Conservation (phyloP, 1,140 invertebrate species). For the Macrocentrus cingulum region DNA sequence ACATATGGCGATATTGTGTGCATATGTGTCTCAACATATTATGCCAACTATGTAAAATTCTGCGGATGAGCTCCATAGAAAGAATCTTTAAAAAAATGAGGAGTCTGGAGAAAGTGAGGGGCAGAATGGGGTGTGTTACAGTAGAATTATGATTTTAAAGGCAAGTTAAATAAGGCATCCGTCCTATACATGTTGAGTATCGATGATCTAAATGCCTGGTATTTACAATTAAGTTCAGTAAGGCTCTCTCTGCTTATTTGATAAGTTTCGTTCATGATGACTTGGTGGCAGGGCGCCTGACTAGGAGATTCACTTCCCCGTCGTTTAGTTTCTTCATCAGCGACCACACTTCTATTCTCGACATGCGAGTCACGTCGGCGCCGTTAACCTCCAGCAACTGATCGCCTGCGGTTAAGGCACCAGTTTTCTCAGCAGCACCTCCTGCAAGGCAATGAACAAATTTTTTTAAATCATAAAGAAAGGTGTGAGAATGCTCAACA, state of each 20-base stretch:
- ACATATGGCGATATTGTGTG: neutral
- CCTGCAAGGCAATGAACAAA: slow-evolving; percentile 61
- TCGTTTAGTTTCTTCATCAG: slow-evolving; percentile 85
- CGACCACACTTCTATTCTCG: slow-evolving; percentile 91
- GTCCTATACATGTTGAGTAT: too few relatives aligned
- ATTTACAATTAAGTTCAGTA: slow-evolving; percentile 23
- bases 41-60: too few relatives aligned
- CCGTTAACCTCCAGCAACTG: slow-evolving; percentile 84
- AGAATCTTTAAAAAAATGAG: neutral
- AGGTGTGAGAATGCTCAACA: too few relatives aligned
- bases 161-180: neutral
- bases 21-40: neutral
- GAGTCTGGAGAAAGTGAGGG: neutral
- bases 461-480: too few relatives aligned
- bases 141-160: neutral
- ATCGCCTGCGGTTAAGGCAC: slow-evolving; percentile 80
- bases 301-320: slow-evolving; percentile 69
- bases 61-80: neutral
- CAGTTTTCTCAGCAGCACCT: slow-evolving; percentile 87
- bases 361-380: slow-evolving; percentile 76
- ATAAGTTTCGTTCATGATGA: slow-evolving; percentile 45
- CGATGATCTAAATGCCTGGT: neutral
- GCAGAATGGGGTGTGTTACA: too few relatives aligned
- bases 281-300: slow-evolving; percentile 58
- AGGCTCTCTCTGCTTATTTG: slow-evolving; percentile 7